These are phyloP conservation scores for Epistrophe eligans DNA, from an alignment of 2,888 invertebrate species.

Conservation along the genomic window DNA sequence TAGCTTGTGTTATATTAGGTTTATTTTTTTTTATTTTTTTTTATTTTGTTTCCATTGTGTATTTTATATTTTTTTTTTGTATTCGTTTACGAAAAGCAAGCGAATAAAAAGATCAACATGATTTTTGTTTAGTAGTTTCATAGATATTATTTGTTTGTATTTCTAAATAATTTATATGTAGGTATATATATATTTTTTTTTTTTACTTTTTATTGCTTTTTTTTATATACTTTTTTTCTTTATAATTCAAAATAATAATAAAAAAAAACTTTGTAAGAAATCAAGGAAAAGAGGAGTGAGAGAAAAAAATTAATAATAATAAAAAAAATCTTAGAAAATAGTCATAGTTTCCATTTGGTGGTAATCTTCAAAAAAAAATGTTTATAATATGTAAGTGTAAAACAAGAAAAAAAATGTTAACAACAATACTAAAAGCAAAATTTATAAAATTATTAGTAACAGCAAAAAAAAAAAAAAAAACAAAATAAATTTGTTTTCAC, in stretches of 20 bases:
- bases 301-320: constrained; percentile 35
- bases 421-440: constrained; percentile 40
- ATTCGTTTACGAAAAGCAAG: constrained; percentile 65
- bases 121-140: constrained; percentile 53
- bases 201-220: constrained; percentile 63
- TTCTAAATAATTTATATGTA: constrained; percentile 32
- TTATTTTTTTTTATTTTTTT: constrained; percentile 42
- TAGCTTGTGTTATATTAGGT: constrained; percentile 46
- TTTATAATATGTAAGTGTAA: constrained; percentile 21
- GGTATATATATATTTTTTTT: constrained; percentile 56
- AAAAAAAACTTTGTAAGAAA: constrained; percentile 35
- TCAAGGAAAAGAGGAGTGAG: constrained; percentile 27
- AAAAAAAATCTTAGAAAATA: constrained; percentile 51
- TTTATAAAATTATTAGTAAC: constrained; percentile 46
- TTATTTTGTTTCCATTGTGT: constrained; percentile 29
- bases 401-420: constrained; percentile 48
- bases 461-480: constrained; percentile 43
- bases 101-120: constrained; percentile 68
- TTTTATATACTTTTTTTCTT: constrained; percentile 49
- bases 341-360: constrained; percentile 53
- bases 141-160: constrained; percentile 27
- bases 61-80: constrained; percentile 28
- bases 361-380: constrained; percentile 45
- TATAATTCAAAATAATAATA: constrained; percentile 45
- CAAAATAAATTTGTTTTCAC: constrained; percentile 51